Evolutionary conservation across 2,888 invertebrate species (phyloP), one percentile per base, ranked within the genome.

Genomic region (Brachypalpus laphriformis): DNA sequence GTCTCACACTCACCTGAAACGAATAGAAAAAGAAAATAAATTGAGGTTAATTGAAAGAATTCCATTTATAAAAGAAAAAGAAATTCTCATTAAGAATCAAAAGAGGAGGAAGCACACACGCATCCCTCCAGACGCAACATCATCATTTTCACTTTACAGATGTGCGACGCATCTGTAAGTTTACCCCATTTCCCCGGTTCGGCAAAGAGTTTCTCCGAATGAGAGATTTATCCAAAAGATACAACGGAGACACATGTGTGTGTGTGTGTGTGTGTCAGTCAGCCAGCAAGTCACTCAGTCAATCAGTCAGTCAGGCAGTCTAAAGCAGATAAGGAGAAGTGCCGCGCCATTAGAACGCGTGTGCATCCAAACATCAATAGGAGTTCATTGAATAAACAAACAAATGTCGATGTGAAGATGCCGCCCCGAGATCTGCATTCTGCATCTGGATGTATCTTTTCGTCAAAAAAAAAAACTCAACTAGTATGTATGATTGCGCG

Each of bases 1-100:
- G 59, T 45, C 74, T 49, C 63, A 54, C 34, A 56, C 74, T 63
- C 63, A 74, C 74, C 74, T 74, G 74, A 42, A 74, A 74, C 18
- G 34, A 51, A 54, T 34, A 37, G 25, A 16, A 49, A 37, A 34
- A 37, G 57, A 34, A 34, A 11, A 49, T 11, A 2, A n/a, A 74
- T 65, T 54, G 45, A 63, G 74, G 63, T 74, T 74, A 74, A 74
- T 74, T 74, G 56, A 54, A 74, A 74, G 45, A 18, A 49, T 31
- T 22, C 56, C 63, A 54, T 51, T 51, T 9, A 25, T 2, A 56
- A 34, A 7, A 20, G n/a, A 51, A 31, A 45, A 16, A 18, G 54
- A 65, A 63, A 65, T 54, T 40, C 71, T 49, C 59, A 59, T 71
- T 37, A 71, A 51, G 42, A 16, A 45, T 56, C 51, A 45, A 34